Percentiles rank a stretch among this genome's conserved stretches.
Evolutionary conservation across 2,888 invertebrate genomes (phyloP).

Genomic region (Yponomeuta plumbellus): DNA sequence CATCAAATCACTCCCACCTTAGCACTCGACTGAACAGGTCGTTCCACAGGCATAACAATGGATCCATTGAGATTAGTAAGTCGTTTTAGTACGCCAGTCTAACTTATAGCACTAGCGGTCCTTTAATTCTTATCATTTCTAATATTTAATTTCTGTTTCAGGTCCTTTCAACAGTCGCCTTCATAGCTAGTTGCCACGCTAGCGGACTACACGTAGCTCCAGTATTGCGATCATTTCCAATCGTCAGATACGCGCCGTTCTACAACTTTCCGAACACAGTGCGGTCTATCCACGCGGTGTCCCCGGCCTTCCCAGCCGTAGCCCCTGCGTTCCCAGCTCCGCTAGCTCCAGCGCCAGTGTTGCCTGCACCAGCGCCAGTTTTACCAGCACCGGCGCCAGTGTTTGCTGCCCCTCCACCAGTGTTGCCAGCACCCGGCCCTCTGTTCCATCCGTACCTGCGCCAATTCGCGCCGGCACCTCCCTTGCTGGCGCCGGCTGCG

Average conservation of each 20-base stretch:
- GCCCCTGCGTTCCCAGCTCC: slow-evolving; percentile 26
- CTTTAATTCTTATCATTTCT: not conserved
- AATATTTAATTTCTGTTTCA: slow-evolving; percentile 33
- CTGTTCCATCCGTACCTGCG: slow-evolving; percentile 14
- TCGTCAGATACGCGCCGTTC: slow-evolving; percentile 67
- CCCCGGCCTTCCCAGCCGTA: slow-evolving; percentile 28
- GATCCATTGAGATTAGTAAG: slow-evolving; percentile 61
- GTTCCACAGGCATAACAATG: slow-evolving; percentile 46
- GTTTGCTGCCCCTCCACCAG: slow-evolving; percentile 25
- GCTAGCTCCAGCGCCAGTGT: slow-evolving; percentile 28
- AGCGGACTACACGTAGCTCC: slow-evolving; percentile 57
- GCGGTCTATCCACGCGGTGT: slow-evolving; percentile 58
- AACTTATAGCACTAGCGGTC: no score
- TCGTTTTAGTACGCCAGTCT: slow-evolving; percentile 21
- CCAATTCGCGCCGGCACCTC: slow-evolving; percentile 22
- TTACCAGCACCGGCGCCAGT: slow-evolving; percentile 25
- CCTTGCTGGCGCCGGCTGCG: slow-evolving; percentile 27
- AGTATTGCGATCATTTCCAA: slow-evolving; percentile 51
- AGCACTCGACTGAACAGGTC: slow-evolving; percentile 58
- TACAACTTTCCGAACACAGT: slow-evolving; percentile 63
- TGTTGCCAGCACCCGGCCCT: slow-evolving; percentile 5
- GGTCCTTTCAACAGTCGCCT: slow-evolving; percentile 45
- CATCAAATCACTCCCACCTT: slow-evolving; percentile 55
- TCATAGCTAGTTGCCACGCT: slow-evolving; percentile 63
- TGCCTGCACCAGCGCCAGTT: slow-evolving; percentile 24